Evolutionary conservation across 1,140 invertebrate species (phyloP).

Genomic region (Aphelenchoides fujianensis): DNA sequence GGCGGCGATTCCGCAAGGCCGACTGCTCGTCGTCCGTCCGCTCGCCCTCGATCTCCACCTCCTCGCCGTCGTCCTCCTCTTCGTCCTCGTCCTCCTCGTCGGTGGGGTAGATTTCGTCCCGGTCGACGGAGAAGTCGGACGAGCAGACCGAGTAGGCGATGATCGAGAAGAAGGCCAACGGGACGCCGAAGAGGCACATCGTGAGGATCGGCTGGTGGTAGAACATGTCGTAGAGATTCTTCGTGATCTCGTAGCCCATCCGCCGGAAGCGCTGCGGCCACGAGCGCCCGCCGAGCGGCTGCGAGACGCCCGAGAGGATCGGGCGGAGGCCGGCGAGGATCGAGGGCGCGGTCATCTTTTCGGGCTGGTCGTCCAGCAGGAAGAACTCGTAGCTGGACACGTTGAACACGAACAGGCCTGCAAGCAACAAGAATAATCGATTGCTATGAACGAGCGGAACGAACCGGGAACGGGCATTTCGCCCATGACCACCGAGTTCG

Average conservation of each 20-base stretch:
- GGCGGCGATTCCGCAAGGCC: not conserved
- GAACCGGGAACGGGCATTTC: constrained; percentile 73
- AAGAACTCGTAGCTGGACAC: constrained; percentile 84
- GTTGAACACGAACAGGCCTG: constrained; percentile 77
- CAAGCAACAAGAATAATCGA: constrained; percentile 9
- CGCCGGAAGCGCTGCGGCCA: constrained; percentile 43
- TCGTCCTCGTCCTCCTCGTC: constrained; percentile 67
- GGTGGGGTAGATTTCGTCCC: constrained; percentile 70
- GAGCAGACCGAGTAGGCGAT: constrained; percentile 90
- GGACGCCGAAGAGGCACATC: constrained; percentile 77
- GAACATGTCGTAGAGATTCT: constrained; percentile 60
- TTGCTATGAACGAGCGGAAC: constrained; percentile 4
- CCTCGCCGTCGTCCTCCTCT: constrained; percentile 28
- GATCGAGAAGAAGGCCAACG: constrained; percentile 79
- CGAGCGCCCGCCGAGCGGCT: constrained; percentile 44
- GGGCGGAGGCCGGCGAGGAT: constrained; percentile 60
- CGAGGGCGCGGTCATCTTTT: constrained; percentile 57
- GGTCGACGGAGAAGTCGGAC: constrained; percentile 85
- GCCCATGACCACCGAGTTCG: constrained; percentile 84
- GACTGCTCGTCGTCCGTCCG: not conserved
- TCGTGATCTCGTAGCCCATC: constrained; percentile 56
- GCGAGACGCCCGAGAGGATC: constrained; percentile 39
- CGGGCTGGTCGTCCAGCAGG: constrained; percentile 75
- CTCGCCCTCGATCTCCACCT: constrained; percentile 23
- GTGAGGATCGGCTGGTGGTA: constrained; percentile 73